Evolutionary conservation across 2,797 vertebrate species (phyloP), one percentile per base, ranked within the genome.

Genomic region (Anomalospiza imberbis): DNA sequence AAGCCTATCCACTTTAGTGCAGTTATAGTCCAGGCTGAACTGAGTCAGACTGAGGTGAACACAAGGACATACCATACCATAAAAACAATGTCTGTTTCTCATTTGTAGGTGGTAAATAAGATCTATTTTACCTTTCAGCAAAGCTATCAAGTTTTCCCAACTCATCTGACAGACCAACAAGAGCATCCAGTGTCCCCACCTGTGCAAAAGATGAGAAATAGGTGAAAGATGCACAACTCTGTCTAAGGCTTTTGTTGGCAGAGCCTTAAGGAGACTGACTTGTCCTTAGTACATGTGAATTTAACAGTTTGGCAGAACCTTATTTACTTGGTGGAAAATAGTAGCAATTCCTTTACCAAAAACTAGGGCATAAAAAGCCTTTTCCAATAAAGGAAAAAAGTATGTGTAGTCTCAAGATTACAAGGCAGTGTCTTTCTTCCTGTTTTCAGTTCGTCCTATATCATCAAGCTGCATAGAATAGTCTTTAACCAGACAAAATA

Each of bases 111-210:
- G 97, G 98, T 98, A 98, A 98, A 98, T 96, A 98, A 96, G 50
- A 83, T 88, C 79, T 97, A 93, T 95, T 97, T 98, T 98, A 99
- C 99, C 99, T 98, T 98, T 99, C 99, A 96, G 98, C 98, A 96
- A 98, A 98, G 84, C 91, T 96, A 98, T 99, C 99, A 9, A 99
- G 98, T 97, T 98, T 98, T 96, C 98, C 98, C 96, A 99, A 97
- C 91, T 99, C 98, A 95, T 99, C 99, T 51, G 99, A 99, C 92
- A 99, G 98, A 78, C 98, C 97, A 80, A 99, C 98, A 58, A 99
- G 98, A 85, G 98, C 98, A 97, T 99, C 99, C 97, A 99, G 97
- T 68, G 98, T 99, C 92, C 99, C 99, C 97, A 99, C 98, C 99
- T 99, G 95, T 42, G 84, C 61, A 94, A 94, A 94, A 96, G 63